Conservation (phyloP, 2,113 vertebrate genomes). For the Aix galericulata region DNA sequence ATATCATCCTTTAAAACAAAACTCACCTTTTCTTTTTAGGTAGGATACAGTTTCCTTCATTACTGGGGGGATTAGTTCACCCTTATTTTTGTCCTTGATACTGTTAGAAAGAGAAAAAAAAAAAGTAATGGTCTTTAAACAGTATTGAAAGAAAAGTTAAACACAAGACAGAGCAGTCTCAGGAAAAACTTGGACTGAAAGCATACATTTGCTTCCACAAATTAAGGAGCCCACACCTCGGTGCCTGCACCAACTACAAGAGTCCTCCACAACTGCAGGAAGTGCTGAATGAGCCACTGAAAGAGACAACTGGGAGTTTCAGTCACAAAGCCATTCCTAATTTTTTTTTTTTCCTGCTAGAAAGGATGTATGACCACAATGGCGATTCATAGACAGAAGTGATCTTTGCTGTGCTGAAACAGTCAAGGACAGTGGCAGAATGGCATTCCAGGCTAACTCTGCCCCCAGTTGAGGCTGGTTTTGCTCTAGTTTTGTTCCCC, state of each 20-base stretch:
- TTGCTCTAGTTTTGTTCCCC: background rate
- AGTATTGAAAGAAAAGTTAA: background rate
- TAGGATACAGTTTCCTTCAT: slow-evolving; percentile 80
- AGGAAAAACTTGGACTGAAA: background rate
- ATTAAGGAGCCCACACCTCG: background rate
- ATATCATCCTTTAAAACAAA: background rate
- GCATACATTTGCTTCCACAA: background rate
- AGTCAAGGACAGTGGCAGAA: background rate
- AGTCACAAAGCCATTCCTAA: background rate
- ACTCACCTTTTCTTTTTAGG: slow-evolving; percentile 83
- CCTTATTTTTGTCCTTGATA: slow-evolving; percentile 85
- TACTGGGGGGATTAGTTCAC: slow-evolving; percentile 81
- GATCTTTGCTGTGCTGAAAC: background rate
- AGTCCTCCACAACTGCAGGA: background rate
- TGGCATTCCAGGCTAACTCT: background rate
- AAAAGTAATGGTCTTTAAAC: background rate
- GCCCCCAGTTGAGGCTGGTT: background rate
- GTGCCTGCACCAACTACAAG: background rate
- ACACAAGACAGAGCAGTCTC: background rate
- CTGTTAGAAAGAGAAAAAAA: slow-evolving; percentile 53
- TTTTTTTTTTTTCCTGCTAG: background rate
- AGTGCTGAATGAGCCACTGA: background rate
- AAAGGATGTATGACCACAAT: background rate
- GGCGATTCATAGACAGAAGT: background rate
- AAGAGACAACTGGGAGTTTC: background rate